A percentile compares a stretch with the other conserved stretches of the same genome.
phyloP scores from a whole-genome alignment of 1,140 invertebrate genomes.

The Holcopasites calliopsidis region DNA sequence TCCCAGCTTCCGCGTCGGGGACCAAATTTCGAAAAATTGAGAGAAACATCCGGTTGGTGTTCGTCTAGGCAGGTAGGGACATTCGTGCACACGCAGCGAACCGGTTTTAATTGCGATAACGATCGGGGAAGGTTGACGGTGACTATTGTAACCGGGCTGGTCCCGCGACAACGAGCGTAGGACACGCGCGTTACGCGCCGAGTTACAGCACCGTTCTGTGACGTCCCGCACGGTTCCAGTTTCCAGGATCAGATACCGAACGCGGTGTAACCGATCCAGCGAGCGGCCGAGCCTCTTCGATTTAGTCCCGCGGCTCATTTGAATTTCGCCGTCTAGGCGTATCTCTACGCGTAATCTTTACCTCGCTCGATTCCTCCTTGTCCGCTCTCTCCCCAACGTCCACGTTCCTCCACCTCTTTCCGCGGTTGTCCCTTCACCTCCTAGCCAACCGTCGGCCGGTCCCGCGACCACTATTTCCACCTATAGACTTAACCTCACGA shows the following conservation, averaged over 20 bases:
- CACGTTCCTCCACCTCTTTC: background rate
- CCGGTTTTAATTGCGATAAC: conserved; percentile 54
- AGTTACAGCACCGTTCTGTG: conserved; percentile 50
- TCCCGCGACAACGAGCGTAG: conserved; percentile 1
- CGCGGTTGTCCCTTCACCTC: background rate
- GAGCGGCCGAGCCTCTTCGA: conserved; percentile 61
- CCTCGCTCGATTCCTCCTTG: background rate
- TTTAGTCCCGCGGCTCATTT: conserved; percentile 67
- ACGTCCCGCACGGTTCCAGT: conserved; percentile 51
- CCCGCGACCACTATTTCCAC: conserved; percentile 43
- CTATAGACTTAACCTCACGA: conserved; percentile 68
- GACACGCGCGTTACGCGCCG: conserved; percentile 50
- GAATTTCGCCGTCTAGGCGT: conserved; percentile 66
- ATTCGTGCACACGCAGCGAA: background rate
- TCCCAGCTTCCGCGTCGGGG: background rate
- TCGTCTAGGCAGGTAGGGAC: background rate
- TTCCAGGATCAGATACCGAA: conserved; percentile 53
- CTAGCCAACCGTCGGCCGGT: background rate
- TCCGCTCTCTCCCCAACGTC: background rate
- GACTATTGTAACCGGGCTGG: conserved; percentile 36
- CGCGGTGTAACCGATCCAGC: conserved; percentile 68
- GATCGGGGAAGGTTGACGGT: conserved; percentile 37
- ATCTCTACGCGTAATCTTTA: conserved; percentile 50
- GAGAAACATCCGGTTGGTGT: background rate
- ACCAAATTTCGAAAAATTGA: background rate